phyloP scores from a whole-genome alignment of 2,113 vertebrate species.

The Podarcis raffonei region DNA sequence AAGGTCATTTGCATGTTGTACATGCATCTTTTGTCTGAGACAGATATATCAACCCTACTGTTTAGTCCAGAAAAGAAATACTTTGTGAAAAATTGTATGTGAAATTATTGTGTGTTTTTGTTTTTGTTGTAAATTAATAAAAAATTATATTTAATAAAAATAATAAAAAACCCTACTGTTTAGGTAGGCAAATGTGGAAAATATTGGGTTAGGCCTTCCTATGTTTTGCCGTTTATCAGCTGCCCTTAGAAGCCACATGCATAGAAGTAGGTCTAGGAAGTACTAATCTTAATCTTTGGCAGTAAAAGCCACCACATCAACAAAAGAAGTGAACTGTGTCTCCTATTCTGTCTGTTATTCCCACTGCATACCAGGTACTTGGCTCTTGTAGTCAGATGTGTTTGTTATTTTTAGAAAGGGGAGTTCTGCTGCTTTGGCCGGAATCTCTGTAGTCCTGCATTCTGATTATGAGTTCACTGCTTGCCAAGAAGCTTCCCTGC shows the following conservation, averaged over 20 bases:
- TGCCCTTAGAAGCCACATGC: not conserved
- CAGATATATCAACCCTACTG: not conserved
- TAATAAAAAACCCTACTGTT: not conserved
- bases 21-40: not conserved
- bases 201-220: not conserved
- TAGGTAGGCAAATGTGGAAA: not conserved
- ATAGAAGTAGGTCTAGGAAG: not conserved
- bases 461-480: constrained; percentile 10
- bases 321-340: not conserved
- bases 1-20: not conserved
- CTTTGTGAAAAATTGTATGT: too few relatives aligned
- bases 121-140: too few relatives aligned
- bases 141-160: too few relatives aligned
- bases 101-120: too few relatives aligned
- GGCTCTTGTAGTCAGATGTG: not conserved
- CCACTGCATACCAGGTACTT: not conserved
- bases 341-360: not conserved
- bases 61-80: not conserved
- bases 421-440: not conserved
- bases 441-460: not conserved
- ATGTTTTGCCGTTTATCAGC: not conserved
- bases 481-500: constrained; percentile 11
- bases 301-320: not conserved
- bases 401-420: constrained; percentile 24
- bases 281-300: not conserved